Conservation (phyloP, 2,113 vertebrate genomes). For the Centropristis striata region DNA sequence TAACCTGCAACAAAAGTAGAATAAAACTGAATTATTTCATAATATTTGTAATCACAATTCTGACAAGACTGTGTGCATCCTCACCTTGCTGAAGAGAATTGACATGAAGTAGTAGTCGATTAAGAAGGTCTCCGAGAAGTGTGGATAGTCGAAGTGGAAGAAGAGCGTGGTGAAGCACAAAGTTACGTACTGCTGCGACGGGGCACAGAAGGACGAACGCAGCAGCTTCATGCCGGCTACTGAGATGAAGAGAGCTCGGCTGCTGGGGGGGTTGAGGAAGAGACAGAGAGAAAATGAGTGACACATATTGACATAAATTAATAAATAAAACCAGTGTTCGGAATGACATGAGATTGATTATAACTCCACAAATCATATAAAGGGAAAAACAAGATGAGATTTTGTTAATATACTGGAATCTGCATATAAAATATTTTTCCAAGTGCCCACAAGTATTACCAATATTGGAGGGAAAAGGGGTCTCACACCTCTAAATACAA, state of each 20-base stretch:
- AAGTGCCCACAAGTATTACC: too few species aligned
- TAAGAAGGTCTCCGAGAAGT: slow-evolving; percentile 92
- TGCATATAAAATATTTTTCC: too few species aligned
- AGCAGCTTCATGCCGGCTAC: slow-evolving; percentile 93
- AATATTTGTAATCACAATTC: background rate
- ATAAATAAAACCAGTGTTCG: background rate
- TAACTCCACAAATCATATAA: too few species aligned
- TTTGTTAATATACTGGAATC: too few species aligned
- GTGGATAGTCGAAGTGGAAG: slow-evolving; percentile 93
- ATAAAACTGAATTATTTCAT: background rate
- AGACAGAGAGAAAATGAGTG: slow-evolving; percentile 2
- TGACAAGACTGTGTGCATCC: background rate
- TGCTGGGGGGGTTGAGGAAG: slow-evolving; percentile 74
- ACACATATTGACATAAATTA: background rate
- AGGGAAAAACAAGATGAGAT: too few species aligned
- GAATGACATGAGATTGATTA: background rate
- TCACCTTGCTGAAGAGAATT: slow-evolving; percentile 93
- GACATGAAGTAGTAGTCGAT: slow-evolving; percentile 95
- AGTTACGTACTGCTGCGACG: slow-evolving; percentile 91
- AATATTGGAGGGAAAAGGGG: too few species aligned
- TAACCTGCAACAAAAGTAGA: background rate
- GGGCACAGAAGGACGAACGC: slow-evolving; percentile 90
- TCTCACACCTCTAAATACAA: too few species aligned
- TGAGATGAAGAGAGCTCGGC: slow-evolving; percentile 91
- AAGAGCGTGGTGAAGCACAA: slow-evolving; percentile 93